Percentiles rank a stretch among this genome's conserved stretches.
These are phyloP conservation scores for Macquaria australasica DNA, from an alignment of 2,113 vertebrate genomes.

Conservation along the genomic window DNA sequence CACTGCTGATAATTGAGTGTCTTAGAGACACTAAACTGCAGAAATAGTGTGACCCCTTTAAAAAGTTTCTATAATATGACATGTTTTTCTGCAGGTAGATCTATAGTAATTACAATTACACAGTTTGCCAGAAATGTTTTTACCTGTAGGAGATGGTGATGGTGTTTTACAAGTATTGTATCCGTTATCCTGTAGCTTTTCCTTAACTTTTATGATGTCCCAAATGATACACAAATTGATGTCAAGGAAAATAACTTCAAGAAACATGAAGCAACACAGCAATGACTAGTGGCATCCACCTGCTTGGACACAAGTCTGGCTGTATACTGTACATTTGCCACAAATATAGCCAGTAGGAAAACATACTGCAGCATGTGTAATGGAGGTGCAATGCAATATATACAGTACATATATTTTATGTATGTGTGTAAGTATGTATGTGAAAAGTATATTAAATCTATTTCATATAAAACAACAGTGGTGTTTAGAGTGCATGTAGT, in stretches of 20 bases:
- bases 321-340: conserved; percentile 49
- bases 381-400: conserved; percentile 73
- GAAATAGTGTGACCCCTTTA: conserved; percentile 15
- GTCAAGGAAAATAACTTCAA: conserved; percentile 9
- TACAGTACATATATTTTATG: conserved; percentile 60
- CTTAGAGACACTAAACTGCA: conserved; percentile 24
- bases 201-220: not conserved
- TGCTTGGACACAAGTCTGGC: conserved; percentile 33
- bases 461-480: conserved; percentile 77
- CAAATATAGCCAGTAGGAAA: conserved; percentile 56
- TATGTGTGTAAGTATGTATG: conserved; percentile 74
- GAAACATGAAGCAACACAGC: conserved; percentile 16
- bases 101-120: conserved; percentile 24
- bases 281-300: conserved; percentile 14
- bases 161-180: conserved; percentile 27
- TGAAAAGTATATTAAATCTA: conserved; percentile 83
- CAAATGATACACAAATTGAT: conserved; percentile 1
- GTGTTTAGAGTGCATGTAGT: conserved; percentile 47
- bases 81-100: conserved; percentile 25
- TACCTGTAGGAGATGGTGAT: conserved; percentile 1
- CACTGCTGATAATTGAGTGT: not conserved
- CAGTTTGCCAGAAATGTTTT: conserved; percentile 16
- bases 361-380: conserved; percentile 68
- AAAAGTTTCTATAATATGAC: conserved; percentile 1
- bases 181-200: conserved; percentile 17